Conservation (phyloP, 2,888 invertebrate genomes). For the Ophion ellenae region DNA sequence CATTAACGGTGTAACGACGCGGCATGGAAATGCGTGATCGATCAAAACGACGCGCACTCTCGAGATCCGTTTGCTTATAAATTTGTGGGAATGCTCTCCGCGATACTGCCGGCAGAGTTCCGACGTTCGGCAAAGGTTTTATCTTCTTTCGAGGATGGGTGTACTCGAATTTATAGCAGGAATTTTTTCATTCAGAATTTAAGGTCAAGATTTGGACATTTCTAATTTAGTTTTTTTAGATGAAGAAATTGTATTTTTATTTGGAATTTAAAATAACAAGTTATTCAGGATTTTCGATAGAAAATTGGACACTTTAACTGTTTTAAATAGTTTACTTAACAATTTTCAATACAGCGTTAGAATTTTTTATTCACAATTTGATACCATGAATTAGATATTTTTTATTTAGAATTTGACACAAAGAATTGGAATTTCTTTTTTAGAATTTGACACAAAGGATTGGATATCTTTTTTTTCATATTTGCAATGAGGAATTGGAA, state of each 20-base stretch:
- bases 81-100: background rate
- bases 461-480: background rate
- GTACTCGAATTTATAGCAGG: no score
- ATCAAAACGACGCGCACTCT: constrained; percentile 3
- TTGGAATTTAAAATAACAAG: no score
- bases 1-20: background rate
- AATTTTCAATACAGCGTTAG: no score
- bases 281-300: no score
- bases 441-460: background rate
- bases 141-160: no score
- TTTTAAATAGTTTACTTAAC: no score
- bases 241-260: no score
- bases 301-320: no score
- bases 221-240: no score
- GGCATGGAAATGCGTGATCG: background rate
- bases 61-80: background rate
- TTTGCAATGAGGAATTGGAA: background rate
- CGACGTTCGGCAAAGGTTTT: background rate
- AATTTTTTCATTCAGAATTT: no score
- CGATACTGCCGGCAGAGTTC: background rate
- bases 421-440: background rate
- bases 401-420: background rate
- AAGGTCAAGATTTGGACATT: no score
- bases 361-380: background rate
- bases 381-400: background rate